These are phyloP conservation scores for Armadillidium nasatum DNA, from an alignment of 1,140 invertebrate species.

Conservation along the genomic window DNA sequence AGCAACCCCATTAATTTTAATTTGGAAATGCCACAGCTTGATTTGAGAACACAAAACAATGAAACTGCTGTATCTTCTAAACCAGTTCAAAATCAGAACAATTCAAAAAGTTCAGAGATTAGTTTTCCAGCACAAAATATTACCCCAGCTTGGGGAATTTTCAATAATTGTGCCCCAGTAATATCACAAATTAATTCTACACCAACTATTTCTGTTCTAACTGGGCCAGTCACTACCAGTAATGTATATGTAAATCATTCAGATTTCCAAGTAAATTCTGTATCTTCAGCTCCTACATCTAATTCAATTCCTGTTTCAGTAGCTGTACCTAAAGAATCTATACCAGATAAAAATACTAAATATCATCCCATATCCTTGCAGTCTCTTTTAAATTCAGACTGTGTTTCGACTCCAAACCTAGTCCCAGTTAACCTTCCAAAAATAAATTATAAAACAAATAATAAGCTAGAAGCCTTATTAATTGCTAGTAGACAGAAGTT, in stretches of 20 bases:
- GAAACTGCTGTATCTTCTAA: too few relatives aligned
- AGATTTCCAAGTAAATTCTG: not conserved
- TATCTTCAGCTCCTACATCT: not conserved
- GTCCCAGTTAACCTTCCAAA: not conserved
- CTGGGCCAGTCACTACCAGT: not conserved
- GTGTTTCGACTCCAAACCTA: not conserved
- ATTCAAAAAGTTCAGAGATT: too few relatives aligned
- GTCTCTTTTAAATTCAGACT: too few relatives aligned
- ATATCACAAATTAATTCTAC: not conserved
- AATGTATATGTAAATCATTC: not conserved
- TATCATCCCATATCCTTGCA: too few relatives aligned
- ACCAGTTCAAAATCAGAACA: too few relatives aligned
- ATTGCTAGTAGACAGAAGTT: not conserved
- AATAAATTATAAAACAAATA: not conserved
- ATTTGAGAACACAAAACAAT: too few relatives aligned
- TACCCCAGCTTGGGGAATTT: too few relatives aligned
- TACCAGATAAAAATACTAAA: too few relatives aligned
- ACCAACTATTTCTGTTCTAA: not conserved
- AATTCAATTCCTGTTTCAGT: not conserved
- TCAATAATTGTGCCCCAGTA: too few relatives aligned
- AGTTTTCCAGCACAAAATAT: too few relatives aligned
- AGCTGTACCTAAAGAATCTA: not conserved
- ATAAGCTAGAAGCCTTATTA: constrained; percentile 6
- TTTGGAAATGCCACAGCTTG: not conserved
- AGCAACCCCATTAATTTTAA: not conserved